Evolutionary conservation across 64 coral and sea anemone genomes (phyloP).

Genomic region (Trachythela sp.): DNA sequence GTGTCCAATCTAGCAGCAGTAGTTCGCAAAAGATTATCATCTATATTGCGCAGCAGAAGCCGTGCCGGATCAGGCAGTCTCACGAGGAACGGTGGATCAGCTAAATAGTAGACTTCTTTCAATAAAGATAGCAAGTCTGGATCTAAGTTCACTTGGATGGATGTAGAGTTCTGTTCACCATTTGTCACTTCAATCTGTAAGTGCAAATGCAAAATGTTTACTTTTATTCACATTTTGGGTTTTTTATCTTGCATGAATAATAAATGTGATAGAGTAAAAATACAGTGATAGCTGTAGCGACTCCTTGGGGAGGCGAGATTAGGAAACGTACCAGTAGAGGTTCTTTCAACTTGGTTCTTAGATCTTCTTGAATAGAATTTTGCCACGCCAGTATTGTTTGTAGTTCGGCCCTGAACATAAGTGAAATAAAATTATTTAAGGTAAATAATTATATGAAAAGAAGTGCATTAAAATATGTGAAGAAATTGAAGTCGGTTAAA

Average conservation of each 20-base stretch:
- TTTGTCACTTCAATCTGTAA: conserved; percentile 64
- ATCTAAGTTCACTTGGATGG: conserved; percentile 87
- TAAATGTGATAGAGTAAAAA: too few species aligned
- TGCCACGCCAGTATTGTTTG: conserved; percentile 65
- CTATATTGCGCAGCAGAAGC: conserved; percentile 66
- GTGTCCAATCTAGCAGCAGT: conserved; percentile 89
- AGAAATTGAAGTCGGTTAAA: not conserved
- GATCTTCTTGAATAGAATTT: conserved; percentile 70
- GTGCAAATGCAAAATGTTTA: not conserved
- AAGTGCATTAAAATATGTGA: not conserved
- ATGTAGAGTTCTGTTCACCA: conserved; percentile 23
- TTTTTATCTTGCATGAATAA: too few species aligned
- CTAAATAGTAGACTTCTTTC: conserved; percentile 83
- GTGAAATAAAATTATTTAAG: not conserved
- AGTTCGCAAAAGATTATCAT: conserved; percentile 66
- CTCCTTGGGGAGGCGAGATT: too few species aligned
- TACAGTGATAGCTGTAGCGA: too few species aligned
- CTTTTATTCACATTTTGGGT: too few species aligned
- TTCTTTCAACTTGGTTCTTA: conserved; percentile 81
- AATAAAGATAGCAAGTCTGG: conserved; percentile 68
- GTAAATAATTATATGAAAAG: not conserved
- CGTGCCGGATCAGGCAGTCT: conserved; percentile 78
- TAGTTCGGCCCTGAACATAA: conserved; percentile 62
- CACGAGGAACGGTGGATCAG: conserved; percentile 67
- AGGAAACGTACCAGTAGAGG: conserved; percentile 69